Base-by-base conservation (phyloP, 2,113 vertebrate species). In the Calypte anna region DNA sequence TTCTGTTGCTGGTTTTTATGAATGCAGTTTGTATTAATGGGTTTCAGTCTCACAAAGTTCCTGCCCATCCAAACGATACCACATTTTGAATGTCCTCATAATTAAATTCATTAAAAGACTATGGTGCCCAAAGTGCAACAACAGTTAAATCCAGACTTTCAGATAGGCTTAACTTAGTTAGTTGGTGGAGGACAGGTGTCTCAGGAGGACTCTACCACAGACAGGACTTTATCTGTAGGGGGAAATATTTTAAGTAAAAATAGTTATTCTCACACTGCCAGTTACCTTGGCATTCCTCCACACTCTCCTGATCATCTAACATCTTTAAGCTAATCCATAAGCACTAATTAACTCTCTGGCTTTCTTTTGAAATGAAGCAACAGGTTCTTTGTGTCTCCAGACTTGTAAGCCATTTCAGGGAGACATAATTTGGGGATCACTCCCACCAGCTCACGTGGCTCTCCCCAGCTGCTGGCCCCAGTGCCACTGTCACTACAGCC, bases 221-320 rank as follows among this genome's bases (percentile, higher is more conserved):
- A 22, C 53, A 62, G 18, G 2, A n/a, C 14, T n/a, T 86, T 74
- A 68, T 36, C 78, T n/a, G 31, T 36, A 48, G 8, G 43, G 33
- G 33, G 12, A 90, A 90, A 88, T 48, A 33, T 69, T 73, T 83
- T 80, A 74, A 51, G 51, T 93, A 93, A 93, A 31, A 86, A 51
- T 38, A 54, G 22, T 62, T 51, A 69, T 62, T 82, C 24, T 90
- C 64, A 40, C 22, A 31, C 31, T 90, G n/a, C 4, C 62, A 87
- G n/a, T 53, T 25, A 61, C 51, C 75, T 86, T 91, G 75, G 46
- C 46, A 54, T 21, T 8, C 5, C 8, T 12, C 7, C 6, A 16
- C 30, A 43, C 13, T 5, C 2, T 82, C 21, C 40, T 2, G 4
- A 62, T 85, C 61, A 61, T 36, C 14, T 76, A 44, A 55, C 51